Conservation (phyloP, 92 coral and sea anemone genomes). For the Nematostella vectensis region DNA sequence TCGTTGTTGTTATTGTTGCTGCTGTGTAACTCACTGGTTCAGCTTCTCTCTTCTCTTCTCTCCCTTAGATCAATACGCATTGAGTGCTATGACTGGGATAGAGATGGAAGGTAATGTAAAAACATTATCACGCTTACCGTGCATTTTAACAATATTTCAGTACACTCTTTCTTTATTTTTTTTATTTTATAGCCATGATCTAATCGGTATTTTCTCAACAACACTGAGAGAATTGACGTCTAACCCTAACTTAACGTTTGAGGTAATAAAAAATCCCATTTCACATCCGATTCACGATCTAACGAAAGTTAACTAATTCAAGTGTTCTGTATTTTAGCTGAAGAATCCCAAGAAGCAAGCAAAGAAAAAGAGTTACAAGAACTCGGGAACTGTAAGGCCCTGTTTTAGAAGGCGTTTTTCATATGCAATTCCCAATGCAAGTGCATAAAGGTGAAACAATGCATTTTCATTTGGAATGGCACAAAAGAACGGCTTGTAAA, state of each 20-base stretch:
- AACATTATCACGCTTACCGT: no score
- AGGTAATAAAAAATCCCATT: constrained; percentile 27
- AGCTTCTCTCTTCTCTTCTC: background rate
- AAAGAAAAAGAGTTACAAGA: constrained; percentile 77
- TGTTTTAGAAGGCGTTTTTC: background rate
- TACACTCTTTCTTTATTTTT: no score
- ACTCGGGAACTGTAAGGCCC: constrained; percentile 78
- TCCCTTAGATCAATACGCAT: constrained; percentile 65
- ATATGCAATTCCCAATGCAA: no score
- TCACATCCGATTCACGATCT: no score
- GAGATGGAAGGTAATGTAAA: constrained; percentile 93
- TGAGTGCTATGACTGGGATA: constrained; percentile 97
- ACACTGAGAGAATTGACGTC: constrained; percentile 80
- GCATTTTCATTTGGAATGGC: no score
- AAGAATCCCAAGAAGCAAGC: constrained; percentile 63
- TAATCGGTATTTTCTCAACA: constrained; percentile 88
- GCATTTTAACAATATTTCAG: no score
- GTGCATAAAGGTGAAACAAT: no score
- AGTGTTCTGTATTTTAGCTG: constrained; percentile 23
- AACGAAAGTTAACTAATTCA: background rate
- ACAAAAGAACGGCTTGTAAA: no score
- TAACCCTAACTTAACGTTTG: constrained; percentile 46
- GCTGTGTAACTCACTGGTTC: no score
- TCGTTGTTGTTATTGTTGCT: no score
- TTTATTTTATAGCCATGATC: constrained; percentile 58